Evolutionary conservation across 30 jellyfish, hydroid and myxozoan species (phyloP), one percentile per base, ranked within the genome.

Genomic region (Nemopilema nomurai): DNA sequence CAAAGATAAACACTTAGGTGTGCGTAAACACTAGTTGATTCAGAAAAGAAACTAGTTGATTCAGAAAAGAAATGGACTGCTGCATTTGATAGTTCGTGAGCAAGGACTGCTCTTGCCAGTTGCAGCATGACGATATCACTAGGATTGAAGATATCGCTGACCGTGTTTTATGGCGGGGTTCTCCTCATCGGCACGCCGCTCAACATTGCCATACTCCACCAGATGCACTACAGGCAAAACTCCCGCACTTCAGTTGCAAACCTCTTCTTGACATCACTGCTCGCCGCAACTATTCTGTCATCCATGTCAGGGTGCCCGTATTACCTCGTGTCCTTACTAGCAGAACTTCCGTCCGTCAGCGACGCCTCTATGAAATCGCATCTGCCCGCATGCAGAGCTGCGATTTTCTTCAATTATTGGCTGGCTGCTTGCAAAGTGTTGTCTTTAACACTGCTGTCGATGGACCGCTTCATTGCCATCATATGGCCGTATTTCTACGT

Each of bases 291-390:
- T n/a, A 66, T 74, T 9, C 29, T 74, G 21, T 74, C 84, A 8
- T 74, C 71, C 84, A 20, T 74, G 21, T 29, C 84, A 25, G 69
- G 84, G 20, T 33, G 84, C 51, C 71, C 84, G n/a, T 74, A 74
- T 32, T 74, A 74, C 71, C 26, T 74, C 1, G 51, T 31, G 23
- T 74, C 84, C 71, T 33, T 74, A 49, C 84, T 74, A 9, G 52
- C 71, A 8, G 71, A 74, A 26, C 28, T 74, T 70, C 84, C 84
- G 31, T 28, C 30, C 18, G 84, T 26, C 8, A 74, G 23, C 23
- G 28, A 49, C 50, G 77, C 51, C 25, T 24, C 76, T 18, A 0
- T 20, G n/a, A 21, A 53, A 49, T 1, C 9, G 1, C 51, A 74
- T n/a, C 23, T 26, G 25, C 81, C 62, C 51, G 64, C 51, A 3